Conservation (phyloP, 53 echinoderm and acorn worm species). For the Apostichopus leukothele region DNA sequence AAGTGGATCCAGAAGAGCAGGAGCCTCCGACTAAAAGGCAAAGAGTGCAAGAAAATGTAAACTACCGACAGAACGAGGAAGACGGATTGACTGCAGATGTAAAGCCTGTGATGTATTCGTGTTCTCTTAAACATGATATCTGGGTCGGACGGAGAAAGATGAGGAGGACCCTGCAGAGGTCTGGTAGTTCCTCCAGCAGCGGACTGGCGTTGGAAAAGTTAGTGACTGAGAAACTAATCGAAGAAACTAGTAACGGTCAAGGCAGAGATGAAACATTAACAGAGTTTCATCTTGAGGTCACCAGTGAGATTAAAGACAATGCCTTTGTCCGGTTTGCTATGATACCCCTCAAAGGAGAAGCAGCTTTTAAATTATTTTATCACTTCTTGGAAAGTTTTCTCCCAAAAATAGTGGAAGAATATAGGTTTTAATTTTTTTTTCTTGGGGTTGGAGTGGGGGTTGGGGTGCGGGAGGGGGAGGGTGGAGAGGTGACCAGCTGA, state of each 20-base stretch:
- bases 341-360: slow-evolving; percentile 49
- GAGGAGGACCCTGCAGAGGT: slow-evolving; percentile 61
- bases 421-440: slow-evolving; percentile 24
- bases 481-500: too few species aligned
- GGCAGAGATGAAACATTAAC: neutral
- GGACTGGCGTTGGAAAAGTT: slow-evolving; percentile 53
- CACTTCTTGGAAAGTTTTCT: slow-evolving; percentile 73
- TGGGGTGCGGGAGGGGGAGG: too few species aligned
- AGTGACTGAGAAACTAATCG: slow-evolving; percentile 55
- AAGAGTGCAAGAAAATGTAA: neutral
- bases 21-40: slow-evolving; percentile 50
- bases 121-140: slow-evolving; percentile 62
- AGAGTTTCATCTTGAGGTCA: slow-evolving; percentile 26
- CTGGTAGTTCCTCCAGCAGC: slow-evolving; percentile 3
- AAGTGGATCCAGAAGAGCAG: slow-evolving; percentile 12
- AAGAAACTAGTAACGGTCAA: neutral
- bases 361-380: slow-evolving; percentile 62
- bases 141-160: slow-evolving; percentile 89
- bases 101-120: neutral
- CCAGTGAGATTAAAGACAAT: slow-evolving; percentile 22
- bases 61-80: neutral
- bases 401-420: slow-evolving; percentile 53
- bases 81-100: neutral
- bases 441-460: too few species aligned
- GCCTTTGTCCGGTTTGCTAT: slow-evolving; percentile 47